Evolutionary conservation across 1,140 invertebrate species (phyloP), one percentile per base, ranked within the genome.

Genomic region (Drosophila cardini): DNA sequence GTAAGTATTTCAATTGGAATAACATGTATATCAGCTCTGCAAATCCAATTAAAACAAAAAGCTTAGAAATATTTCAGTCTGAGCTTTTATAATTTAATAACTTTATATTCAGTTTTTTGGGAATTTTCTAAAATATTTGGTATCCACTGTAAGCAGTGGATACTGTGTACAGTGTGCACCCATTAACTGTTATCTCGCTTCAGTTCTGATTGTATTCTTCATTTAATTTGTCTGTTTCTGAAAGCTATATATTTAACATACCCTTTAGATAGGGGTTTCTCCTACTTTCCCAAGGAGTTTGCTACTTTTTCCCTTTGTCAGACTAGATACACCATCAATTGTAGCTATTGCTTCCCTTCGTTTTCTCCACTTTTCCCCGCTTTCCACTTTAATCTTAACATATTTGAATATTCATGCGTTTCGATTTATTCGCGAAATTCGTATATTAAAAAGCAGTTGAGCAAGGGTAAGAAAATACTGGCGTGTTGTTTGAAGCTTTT

Each of bases 181-280:
- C 65, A 74, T 74, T 70, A 74, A 67, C 21, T 79, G 46, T 72
- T 78, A 68, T 84, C 73, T 80, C 61, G 67, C 42, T 53, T 32
- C 34, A 38, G 21, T 42, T 18, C 30, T 10, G 26, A 38, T 72
- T 81, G 67, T 63, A 61, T 77, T 77, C 72, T 61, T 50, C 38
- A 15, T 15, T 13, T 36, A 6, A 26, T 30, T 32, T 70, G 78
- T 70, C 83, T 87, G 79, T 73, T 83, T 68, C 75, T 80, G 83
- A 87, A 73, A 80, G 76, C 57, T 60, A 52, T 69, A 52, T 69
- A 69, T 73, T 60, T 73, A 55, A 53, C 18, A 45, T 73, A 55
- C 62, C 30, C 56, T 61, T 10, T 38, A 8, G 6, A n/a, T n/a
- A n/a, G 11, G 9, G 53, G 32, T 11, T 13, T 40, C 18, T 6